phyloP scores from a whole-genome alignment of 2,797 vertebrate species.

The Clarias fuscus region DNA sequence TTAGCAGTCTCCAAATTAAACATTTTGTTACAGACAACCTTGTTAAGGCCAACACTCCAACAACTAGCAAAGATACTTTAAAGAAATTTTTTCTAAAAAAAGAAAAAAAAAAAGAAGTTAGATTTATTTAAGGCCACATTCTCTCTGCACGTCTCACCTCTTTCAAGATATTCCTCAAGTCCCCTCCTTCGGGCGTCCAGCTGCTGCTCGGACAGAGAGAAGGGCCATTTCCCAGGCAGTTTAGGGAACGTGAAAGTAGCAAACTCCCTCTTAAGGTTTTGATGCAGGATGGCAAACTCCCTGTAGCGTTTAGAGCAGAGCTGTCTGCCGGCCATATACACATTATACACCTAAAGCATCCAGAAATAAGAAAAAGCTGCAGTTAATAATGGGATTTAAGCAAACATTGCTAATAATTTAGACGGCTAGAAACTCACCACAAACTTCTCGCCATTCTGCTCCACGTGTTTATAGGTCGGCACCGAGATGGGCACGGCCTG shows the following conservation, averaged over 20 bases:
- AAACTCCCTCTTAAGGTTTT: conserved; percentile 95
- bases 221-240: conserved; percentile 95
- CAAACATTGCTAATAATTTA: too few relatives aligned
- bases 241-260: conserved; percentile 91
- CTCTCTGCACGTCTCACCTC: conserved; percentile 63
- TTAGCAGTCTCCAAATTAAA: too few relatives aligned
- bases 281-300: conserved; percentile 92
- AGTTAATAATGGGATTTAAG: background rate
- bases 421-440: conserved; percentile 79
- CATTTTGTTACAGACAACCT: too few relatives aligned
- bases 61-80: background rate
- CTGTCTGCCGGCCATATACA: conserved; percentile 95
- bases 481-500: conserved; percentile 97
- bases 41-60: background rate
- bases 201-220: conserved; percentile 94
- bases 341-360: conserved; percentile 84
- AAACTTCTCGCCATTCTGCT: conserved; percentile 93
- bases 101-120: background rate
- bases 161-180: conserved; percentile 88
- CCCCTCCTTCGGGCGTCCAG: conserved; percentile 88
- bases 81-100: too few relatives aligned
- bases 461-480: conserved; percentile 95
- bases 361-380: background rate
- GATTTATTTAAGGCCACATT: conserved; percentile 31
- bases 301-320: conserved; percentile 95